Base-by-base conservation (phyloP, 2,888 invertebrate species). In the Spilosoma lubricipeda region DNA sequence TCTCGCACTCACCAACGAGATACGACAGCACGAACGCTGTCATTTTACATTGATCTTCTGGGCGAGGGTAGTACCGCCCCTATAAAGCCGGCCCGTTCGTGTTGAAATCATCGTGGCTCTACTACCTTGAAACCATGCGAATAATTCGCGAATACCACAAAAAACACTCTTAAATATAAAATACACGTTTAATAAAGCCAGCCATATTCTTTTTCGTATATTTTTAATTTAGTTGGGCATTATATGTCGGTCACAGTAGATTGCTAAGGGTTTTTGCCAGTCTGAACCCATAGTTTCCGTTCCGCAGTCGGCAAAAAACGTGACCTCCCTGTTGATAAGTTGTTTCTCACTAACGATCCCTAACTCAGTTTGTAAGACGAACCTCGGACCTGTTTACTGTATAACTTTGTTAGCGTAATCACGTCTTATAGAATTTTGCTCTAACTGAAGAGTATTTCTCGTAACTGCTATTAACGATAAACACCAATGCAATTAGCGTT, bases 281-380 rank as follows among this genome's bases (percentile, higher is more conserved):
- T 27, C 27, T 0, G 15, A 15, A 13, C 5, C 13, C 59, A 59
- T 59, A 27, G 15, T 30, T 59, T 13, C 15, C 13, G 27, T 27
- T 45, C 45, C 45, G 45, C 18, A 45, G 45, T 27, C 59, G 27
- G 59, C 27, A 59, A 27, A 59, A 59, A 59, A 27, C 59, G 59
- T 59, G 59, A 59, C 59, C 27, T 59, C 27, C 15, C 27, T 15
- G 1, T 27, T 30, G 27, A 27, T 27, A 27, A 59, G 59, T 59
- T 30, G 15, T 15, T 59, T n/a, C 4, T 59, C 45, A 45, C 45
- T 67, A 67, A 67, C 45, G 67, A 67, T 3, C 18, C 27, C n/a
- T 67, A 45, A 67, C 27, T 67, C 67, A 30, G 67, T 67, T 67
- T 27, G 67, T 20, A 67, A 67, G 45, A 45, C 67, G 7, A 42